These are phyloP conservation scores for Eurois occulta DNA, from an alignment of 2,888 invertebrate species.

Conservation along the genomic window DNA sequence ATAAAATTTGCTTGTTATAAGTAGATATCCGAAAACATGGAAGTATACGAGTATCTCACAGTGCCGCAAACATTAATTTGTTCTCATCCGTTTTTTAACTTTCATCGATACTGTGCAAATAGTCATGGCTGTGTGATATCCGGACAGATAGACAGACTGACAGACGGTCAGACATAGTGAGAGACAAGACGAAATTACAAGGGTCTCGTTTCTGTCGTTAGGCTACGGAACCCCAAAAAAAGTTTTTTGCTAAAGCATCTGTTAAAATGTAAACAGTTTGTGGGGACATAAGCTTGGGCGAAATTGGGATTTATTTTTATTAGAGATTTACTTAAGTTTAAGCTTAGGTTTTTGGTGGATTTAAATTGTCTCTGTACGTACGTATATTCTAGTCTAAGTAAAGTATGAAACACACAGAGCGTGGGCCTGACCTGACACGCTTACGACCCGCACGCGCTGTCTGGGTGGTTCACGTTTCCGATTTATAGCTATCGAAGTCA, in stretches of 20 bases:
- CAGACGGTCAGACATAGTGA: neutral
- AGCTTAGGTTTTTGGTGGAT: neutral
- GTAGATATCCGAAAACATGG: too few species aligned
- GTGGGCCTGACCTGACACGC: too few species aligned
- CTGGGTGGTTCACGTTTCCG: too few species aligned
- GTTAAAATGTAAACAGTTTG: constrained; percentile 17
- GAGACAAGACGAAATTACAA: neutral
- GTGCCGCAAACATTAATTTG: neutral
- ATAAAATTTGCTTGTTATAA: neutral
- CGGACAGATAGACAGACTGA: neutral
- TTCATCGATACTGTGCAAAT: neutral
- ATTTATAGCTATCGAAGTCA: too few species aligned
- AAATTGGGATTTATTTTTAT: neutral
- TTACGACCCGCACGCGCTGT: too few species aligned
- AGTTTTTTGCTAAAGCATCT: neutral
- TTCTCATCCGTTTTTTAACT: neutral
- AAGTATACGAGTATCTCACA: too few species aligned
- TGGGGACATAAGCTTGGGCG: neutral
- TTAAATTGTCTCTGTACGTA: neutral
- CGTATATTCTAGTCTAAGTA: neutral
- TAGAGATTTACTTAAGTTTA: neutral
- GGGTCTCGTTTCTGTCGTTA: neutral
- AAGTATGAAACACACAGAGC: neutral
- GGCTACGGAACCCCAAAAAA: neutral
- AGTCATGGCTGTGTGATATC: neutral